Evolutionary conservation across 2,888 invertebrate genomes (phyloP), one percentile per base, ranked within the genome.

Genomic region (Eueremaeus valkanovi): DNA sequence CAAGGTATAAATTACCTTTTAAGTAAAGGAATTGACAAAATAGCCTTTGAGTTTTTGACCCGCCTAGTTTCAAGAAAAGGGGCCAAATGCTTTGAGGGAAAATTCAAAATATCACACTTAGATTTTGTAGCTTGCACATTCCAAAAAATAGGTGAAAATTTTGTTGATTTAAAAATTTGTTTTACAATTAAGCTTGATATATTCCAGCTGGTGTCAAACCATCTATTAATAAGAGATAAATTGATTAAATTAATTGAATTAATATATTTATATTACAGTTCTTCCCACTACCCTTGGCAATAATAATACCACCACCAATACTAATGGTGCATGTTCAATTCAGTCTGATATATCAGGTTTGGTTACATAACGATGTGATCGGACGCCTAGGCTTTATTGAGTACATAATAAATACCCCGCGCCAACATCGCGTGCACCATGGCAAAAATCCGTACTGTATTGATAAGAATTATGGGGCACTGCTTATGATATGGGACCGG

Each of bases 381-480:
- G 88, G 88, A 9, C 88, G 88, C 73, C 85, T 95, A 3, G 95
- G 95, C 0, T 93, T 93, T 0, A 83, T 95, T 72, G 95, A 95
- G 82, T 90, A 88, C 82, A 85, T 95, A 76, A 87, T 95, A 77
- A 93, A 93, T 81, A 93, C 94, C 0, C 93, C 95, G 0, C 91
- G 91, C 78, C 93, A 95, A 82, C 95, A 95, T 82, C 87, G 94
- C 80, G 86, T 86, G 0, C 86, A 87, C 79, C 86, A 86, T 80
- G 91, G 91, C 36, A 89, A 93, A 83, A 95, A 95, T 85, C 88
- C 92, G 76, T 93, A 93, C 82, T 95, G 94, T 81, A 86, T 95
- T 80, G 95, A 95, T 82, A 94, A 92, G 82, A 95, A 95, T 85
- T 95, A 93, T 81, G 95, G 91, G 0, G 95, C 94, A 0, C 89